Evolutionary conservation across 2,113 vertebrate species (phyloP).

Genomic region (Salvelinus alpinus): DNA sequence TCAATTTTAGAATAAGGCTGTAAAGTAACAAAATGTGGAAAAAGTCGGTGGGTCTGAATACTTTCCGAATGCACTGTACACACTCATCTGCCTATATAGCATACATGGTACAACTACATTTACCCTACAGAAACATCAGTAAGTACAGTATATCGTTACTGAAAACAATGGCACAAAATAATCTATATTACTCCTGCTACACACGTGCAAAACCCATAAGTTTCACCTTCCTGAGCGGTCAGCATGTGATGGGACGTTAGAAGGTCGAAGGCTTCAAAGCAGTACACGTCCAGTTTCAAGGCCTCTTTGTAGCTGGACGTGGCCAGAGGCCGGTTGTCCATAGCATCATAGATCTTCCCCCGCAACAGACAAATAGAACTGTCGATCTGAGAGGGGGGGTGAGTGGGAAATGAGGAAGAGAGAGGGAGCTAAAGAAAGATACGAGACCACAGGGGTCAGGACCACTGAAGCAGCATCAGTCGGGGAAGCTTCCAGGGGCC

Average conservation of each 20-base stretch:
- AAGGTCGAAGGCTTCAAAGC: slow-evolving; percentile 99
- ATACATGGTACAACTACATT: too few relatives aligned
- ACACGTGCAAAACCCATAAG: too few relatives aligned
- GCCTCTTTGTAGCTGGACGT: slow-evolving; percentile 98
- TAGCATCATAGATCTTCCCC: slow-evolving; percentile 97
- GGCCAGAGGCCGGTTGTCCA: slow-evolving; percentile 93
- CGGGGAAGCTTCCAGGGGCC: background rate
- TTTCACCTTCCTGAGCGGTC: slow-evolving; percentile 94
- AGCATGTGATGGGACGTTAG: slow-evolving; percentile 98
- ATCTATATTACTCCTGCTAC: too few relatives aligned
- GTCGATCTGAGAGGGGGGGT: slow-evolving; percentile 82
- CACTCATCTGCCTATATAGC: too few relatives aligned
- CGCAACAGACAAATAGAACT: slow-evolving; percentile 96
- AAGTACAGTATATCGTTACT: too few relatives aligned
- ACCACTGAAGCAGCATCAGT: background rate
- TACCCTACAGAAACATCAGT: too few relatives aligned
- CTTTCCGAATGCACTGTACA: too few relatives aligned
- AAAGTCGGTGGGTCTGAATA: too few relatives aligned
- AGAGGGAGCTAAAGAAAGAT: too few relatives aligned
- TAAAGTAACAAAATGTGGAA: too few relatives aligned
- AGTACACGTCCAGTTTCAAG: slow-evolving; percentile 96
- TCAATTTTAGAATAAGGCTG: too few relatives aligned
- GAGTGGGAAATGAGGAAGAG: background rate
- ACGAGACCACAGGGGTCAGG: background rate
- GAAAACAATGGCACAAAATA: too few relatives aligned